A percentile compares a stretch with the other conserved stretches of the same genome.
phyloP scores from a whole-genome alignment of 2,888 invertebrate genomes.

The Phorcus lineatus region DNA sequence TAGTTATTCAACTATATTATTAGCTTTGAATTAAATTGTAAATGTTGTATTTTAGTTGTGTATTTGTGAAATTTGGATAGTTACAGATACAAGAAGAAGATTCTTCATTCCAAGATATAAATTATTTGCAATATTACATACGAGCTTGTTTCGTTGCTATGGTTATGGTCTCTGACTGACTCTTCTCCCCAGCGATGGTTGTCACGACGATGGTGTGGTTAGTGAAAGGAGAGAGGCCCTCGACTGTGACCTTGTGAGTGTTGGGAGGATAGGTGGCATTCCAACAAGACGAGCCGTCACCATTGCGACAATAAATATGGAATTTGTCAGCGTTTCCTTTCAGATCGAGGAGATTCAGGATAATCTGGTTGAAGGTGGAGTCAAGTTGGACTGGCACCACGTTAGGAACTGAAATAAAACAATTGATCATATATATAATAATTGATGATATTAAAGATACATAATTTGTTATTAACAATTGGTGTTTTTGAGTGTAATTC shows the following conservation, averaged over 20 bases:
- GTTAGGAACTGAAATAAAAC: conserved; percentile 32
- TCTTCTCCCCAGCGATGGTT: conserved; percentile 43
- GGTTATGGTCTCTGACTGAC: conserved; percentile 34
- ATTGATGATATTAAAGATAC: no score
- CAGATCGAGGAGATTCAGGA: conserved; percentile 41
- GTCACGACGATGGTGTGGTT: conserved; percentile 52
- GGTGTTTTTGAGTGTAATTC: no score
- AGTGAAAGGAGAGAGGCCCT: conserved; percentile 47
- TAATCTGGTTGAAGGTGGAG: conserved; percentile 40
- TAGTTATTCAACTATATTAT: no score
- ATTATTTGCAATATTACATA: conserved; percentile 33
- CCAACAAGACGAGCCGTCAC: conserved; percentile 28
- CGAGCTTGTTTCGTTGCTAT: conserved; percentile 54
- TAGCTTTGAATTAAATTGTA: no score
- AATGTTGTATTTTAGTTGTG: no score
- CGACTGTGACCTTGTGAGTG: conserved; percentile 34
- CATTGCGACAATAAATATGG: conserved; percentile 6
- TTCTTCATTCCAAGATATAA: no score
- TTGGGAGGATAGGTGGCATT: conserved; percentile 27
- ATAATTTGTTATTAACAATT: background rate
- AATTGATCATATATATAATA: no score
- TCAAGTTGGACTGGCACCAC: conserved; percentile 40
- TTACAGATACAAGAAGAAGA: no score
- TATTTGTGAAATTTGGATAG: no score
- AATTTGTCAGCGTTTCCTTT: conserved; percentile 37